Evolutionary conservation across 2,797 vertebrate species (phyloP).

Genomic region (Oreochromis mossambicus): DNA sequence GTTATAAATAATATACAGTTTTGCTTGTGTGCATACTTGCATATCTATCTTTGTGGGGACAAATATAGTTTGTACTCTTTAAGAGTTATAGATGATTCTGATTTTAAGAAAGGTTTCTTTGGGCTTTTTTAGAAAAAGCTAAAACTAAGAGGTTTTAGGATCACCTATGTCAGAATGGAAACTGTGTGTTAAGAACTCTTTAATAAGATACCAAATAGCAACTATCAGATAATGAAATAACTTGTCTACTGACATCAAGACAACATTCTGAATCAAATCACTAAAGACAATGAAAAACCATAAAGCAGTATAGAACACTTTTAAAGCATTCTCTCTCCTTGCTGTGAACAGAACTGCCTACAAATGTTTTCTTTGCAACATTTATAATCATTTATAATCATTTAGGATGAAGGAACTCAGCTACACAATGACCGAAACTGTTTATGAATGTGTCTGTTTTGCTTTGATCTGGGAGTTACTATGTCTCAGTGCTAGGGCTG

Average conservation of each 20-base stretch:
- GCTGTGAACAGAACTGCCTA: background rate
- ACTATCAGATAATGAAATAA: background rate
- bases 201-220: background rate
- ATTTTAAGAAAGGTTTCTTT: background rate
- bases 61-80: background rate
- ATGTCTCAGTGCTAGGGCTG: background rate
- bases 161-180: background rate
- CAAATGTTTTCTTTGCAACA: background rate
- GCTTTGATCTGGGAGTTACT: background rate
- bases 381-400: fast-evolving
- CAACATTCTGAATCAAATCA: background rate
- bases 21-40: background rate
- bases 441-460: background rate
- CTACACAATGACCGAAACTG: background rate
- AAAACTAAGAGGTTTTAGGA: background rate
- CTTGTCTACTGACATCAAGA: background rate
- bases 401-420: background rate
- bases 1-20: background rate
- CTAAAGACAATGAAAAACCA: background rate
- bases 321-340: background rate
- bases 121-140: background rate
- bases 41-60: background rate
- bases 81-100: background rate
- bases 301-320: background rate
- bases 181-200: background rate